These are phyloP conservation scores for Poeciliopsis occidentalis DNA, from an alignment of 2,113 vertebrate species.

Conservation along the genomic window DNA sequence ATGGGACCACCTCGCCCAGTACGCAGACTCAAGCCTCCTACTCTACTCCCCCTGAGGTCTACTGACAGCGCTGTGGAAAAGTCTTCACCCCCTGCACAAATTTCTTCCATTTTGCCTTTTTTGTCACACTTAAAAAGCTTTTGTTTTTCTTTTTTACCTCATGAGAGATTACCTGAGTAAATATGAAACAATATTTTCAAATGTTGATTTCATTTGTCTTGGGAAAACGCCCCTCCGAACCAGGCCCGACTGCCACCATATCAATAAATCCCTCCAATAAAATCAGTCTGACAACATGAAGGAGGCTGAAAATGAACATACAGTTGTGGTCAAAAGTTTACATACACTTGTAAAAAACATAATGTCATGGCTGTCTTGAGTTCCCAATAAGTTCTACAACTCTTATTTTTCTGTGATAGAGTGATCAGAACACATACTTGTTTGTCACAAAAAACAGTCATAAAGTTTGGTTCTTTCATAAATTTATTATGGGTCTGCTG, in stretches of 20 bases:
- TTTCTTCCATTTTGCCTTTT: neutral
- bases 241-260: too few relatives aligned
- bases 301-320: neutral
- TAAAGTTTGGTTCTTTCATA: too few relatives aligned
- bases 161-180: neutral
- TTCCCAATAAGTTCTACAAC: too few relatives aligned
- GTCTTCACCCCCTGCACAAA: neutral
- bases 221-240: neutral
- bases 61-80: conserved; percentile 36
- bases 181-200: neutral
- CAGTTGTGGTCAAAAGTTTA: too few relatives aligned
- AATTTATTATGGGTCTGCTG: too few relatives aligned
- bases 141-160: neutral
- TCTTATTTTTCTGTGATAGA: too few relatives aligned
- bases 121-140: neutral
- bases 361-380: too few relatives aligned
- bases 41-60: conserved; percentile 45
- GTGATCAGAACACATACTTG: too few relatives aligned
- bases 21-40: conserved; percentile 41
- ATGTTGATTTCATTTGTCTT: neutral
- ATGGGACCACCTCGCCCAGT: conserved; percentile 59
- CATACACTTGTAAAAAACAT: too few relatives aligned
- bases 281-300: neutral
- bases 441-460: too few relatives aligned
- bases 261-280: neutral